Evolutionary conservation across 2,797 vertebrate genomes (phyloP).

Genomic region (Macropodus opercularis): DNA sequence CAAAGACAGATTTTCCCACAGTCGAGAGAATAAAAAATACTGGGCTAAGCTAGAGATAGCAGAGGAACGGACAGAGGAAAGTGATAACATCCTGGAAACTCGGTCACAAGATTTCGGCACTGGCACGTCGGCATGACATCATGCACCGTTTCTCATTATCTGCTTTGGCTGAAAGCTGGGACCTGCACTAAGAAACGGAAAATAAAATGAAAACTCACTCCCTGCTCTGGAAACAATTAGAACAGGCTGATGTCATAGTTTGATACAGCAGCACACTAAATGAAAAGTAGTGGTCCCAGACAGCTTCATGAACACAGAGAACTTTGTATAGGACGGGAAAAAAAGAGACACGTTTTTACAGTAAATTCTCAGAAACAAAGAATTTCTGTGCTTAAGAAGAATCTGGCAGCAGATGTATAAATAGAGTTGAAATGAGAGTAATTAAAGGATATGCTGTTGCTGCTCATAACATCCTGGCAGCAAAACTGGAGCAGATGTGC

Average conservation of each 20-base stretch:
- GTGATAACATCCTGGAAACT: slow-evolving; percentile 67
- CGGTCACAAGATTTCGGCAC: slow-evolving; percentile 49
- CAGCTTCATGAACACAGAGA: slow-evolving; percentile 61
- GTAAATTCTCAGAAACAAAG: slow-evolving; percentile 62
- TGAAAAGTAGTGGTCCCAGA: slow-evolving; percentile 62
- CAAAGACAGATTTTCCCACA: slow-evolving; percentile 20
- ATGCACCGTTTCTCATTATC: slow-evolving; percentile 67
- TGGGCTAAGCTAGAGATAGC: slow-evolving; percentile 34
- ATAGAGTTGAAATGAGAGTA: slow-evolving; percentile 67
- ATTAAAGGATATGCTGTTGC: slow-evolving; percentile 73
- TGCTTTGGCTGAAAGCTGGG: slow-evolving; percentile 59
- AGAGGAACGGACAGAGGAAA: slow-evolving; percentile 43
- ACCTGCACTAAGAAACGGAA: slow-evolving; percentile 62
- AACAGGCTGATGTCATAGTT: slow-evolving; percentile 78
- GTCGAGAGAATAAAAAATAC: slow-evolving; percentile 37
- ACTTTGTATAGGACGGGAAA: slow-evolving; percentile 47
- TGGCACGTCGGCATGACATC: slow-evolving; percentile 68
- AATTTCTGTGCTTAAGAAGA: slow-evolving; percentile 45
- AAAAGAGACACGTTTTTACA: slow-evolving; percentile 41
- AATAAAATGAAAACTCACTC: slow-evolving; percentile 68
- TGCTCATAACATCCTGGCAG: slow-evolving; percentile 66
- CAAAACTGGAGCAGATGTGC: slow-evolving; percentile 73
- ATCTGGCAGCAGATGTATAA: slow-evolving; percentile 63
- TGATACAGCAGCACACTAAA: slow-evolving; percentile 72
- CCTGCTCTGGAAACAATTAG: slow-evolving; percentile 81